phyloP scores from a whole-genome alignment of 2,888 invertebrate genomes.

The Pseudanteris insignis region DNA sequence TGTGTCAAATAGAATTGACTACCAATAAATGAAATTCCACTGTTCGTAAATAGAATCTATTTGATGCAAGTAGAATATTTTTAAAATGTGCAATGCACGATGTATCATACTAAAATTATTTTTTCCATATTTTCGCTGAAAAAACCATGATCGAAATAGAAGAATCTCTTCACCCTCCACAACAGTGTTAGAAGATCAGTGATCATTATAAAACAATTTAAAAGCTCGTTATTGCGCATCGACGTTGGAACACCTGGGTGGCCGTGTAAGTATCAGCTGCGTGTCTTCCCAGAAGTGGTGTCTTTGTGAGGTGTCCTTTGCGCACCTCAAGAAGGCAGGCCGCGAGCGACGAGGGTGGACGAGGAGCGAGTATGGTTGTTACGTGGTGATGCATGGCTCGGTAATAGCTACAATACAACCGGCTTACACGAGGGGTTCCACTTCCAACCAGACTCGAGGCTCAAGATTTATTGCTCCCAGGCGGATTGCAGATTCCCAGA shows the following conservation, averaged over 20 bases:
- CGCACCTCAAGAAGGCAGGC: too few relatives aligned
- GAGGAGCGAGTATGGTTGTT: slow-evolving; percentile 57
- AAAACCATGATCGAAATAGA: too few relatives aligned
- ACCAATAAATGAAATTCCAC: too few relatives aligned
- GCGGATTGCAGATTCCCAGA: slow-evolving; percentile 64
- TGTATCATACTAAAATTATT: too few relatives aligned
- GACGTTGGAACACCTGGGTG: slow-evolving; percentile 58
- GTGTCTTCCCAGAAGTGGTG: slow-evolving; percentile 58
- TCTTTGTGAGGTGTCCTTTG: slow-evolving; percentile 65
- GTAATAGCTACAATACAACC: slow-evolving; percentile 66
- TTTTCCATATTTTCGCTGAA: too few relatives aligned
- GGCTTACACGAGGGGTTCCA: slow-evolving; percentile 65
- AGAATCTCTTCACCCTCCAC: too few relatives aligned
- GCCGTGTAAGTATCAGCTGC: slow-evolving; percentile 61
- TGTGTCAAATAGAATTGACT: too few relatives aligned
- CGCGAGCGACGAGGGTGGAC: slow-evolving; percentile 15
- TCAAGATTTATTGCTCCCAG: slow-evolving; percentile 65
- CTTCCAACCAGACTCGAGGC: slow-evolving; percentile 57
- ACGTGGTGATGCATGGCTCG: slow-evolving; percentile 65
- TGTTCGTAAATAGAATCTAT: too few relatives aligned
- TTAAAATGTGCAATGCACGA: too few relatives aligned
- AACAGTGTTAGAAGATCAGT: slow-evolving; percentile 21
- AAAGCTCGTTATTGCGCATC: slow-evolving; percentile 30
- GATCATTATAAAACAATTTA: slow-evolving; percentile 8
- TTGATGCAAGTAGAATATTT: too few relatives aligned